phyloP scores from a whole-genome alignment of 2,797 vertebrate genomes.

The Cossypha niveicapilla region DNA sequence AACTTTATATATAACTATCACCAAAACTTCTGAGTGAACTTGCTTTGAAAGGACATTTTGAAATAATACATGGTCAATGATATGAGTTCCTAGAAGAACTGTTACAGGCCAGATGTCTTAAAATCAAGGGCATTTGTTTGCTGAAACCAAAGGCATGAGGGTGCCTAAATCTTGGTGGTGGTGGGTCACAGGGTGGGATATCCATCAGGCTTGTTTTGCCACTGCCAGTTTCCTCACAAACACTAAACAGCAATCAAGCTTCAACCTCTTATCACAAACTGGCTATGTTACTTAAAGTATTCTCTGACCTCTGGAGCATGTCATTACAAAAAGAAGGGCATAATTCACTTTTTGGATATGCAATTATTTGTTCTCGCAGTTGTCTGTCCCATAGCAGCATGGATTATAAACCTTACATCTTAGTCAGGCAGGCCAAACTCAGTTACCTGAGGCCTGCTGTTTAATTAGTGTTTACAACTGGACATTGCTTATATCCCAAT shows the following conservation, averaged over 20 bases:
- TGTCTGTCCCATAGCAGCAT: constrained; percentile 27
- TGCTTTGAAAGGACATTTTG: not conserved
- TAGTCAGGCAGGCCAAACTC: constrained; percentile 15
- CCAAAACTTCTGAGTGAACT: not conserved
- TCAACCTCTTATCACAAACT: not conserved
- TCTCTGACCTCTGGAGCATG: constrained; percentile 18
- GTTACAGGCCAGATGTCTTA: not conserved
- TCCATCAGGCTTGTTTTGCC: not conserved
- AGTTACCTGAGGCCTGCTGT: constrained; percentile 31
- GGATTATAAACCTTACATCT: constrained; percentile 38
- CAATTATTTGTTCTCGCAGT: not conserved
- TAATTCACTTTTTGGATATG: constrained; percentile 28
- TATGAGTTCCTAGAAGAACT: not conserved
- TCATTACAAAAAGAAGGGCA: constrained; percentile 4
- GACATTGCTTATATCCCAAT: constrained; percentile 45
- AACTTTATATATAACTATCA: not conserved
- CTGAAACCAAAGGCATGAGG: not conserved
- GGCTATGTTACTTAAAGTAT: not conserved
- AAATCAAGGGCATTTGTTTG: not conserved
- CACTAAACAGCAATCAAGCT: not conserved
- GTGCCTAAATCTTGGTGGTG: not conserved
- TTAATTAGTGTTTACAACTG: constrained; percentile 53
- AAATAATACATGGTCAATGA: not conserved
- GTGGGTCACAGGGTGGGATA: not conserved
- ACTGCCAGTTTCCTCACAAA: not conserved